Base-by-base conservation (phyloP, 2,797 vertebrate genomes). In the Sebastes miniatus region DNA sequence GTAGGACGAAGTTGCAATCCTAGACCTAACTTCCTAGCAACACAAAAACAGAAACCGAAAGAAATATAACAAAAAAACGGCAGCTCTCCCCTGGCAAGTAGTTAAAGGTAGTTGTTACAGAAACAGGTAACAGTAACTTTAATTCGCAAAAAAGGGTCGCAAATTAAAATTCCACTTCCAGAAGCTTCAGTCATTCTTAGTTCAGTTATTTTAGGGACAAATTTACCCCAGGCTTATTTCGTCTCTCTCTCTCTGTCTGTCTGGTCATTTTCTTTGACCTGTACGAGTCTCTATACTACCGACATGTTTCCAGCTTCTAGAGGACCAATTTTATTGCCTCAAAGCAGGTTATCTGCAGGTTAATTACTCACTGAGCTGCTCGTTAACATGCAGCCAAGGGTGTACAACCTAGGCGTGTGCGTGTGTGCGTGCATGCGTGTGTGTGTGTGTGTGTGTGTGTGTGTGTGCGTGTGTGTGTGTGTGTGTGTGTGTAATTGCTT, bases 351-450 rank as follows among this genome's bases (percentile, higher is more conserved):
- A 88, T 88, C 82, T 79, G 77, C 79, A 87, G 88, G 89, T 92
- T 92, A 90, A 92, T 88, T 89, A 88, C 84, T 85, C 78, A 73
- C 66, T 79, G 69, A 91, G 83, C 84, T 77, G 70, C 83, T 88
- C 73, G 59, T 87, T 82, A 83, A 77, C 77, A 79, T 82, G 70
- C 27, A 76, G 80, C 59, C 59, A 63, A 22, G 73, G 73, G 24
- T 77, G 11, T 71, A 34, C 47, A 31, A 56, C 36, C 16, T 63
- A 14, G 3, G 54, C 11, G 5, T 58, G 56, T 71, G 29, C 72
- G 31, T 71, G 58, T 43, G 59, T 59, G 34, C 59, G 52, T 66
- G 47, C 61, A 12, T 73, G 57, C 62, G 57, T 57, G 57, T 58
- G 59, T 61, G 57, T 20, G 4, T 57, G 54, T 70, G 27, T 69